These are phyloP conservation scores for Oplegnathus fasciatus DNA, from an alignment of 2,113 vertebrate species.

Conservation along the genomic window DNA sequence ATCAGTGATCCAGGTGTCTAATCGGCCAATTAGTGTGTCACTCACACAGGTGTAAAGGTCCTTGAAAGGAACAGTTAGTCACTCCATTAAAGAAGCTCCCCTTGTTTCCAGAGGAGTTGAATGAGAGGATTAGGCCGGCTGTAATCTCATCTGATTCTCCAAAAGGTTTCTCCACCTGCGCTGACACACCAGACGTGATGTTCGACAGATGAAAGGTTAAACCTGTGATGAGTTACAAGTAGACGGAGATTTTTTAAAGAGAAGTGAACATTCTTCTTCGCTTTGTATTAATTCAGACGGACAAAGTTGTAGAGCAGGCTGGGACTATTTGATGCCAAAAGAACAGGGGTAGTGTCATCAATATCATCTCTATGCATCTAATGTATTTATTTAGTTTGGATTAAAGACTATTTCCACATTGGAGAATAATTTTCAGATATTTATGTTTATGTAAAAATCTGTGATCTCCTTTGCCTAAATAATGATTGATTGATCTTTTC, in stretches of 20 bases:
- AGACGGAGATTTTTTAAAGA: background rate
- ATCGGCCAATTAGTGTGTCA: conserved; percentile 38
- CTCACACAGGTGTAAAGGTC: conserved; percentile 29
- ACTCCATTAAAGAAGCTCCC: conserved; percentile 4
- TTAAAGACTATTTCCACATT: no score
- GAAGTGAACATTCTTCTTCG: no score
- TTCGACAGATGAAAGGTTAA: background rate
- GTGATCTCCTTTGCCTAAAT: background rate
- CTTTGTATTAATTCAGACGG: no score
- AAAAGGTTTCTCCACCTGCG: background rate
- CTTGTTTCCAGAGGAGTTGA: conserved; percentile 6
- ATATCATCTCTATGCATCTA: background rate
- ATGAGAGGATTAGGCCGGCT: conserved; percentile 30
- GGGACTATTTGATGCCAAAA: background rate
- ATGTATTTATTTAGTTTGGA: no score
- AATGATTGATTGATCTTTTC: background rate
- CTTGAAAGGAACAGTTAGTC: conserved; percentile 28
- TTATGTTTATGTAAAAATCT: background rate
- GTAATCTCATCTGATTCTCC: conserved; percentile 1
- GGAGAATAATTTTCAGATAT: background rate
- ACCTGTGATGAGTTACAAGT: background rate
- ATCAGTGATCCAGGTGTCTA: conserved; percentile 39
- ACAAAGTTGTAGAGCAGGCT: background rate
- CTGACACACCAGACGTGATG: background rate
- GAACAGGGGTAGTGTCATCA: background rate